A percentile compares a stretch with the other conserved stretches of the same genome.
Conservation (phyloP, 2,113 vertebrate species). For the Pluvialis apricaria region DNA sequence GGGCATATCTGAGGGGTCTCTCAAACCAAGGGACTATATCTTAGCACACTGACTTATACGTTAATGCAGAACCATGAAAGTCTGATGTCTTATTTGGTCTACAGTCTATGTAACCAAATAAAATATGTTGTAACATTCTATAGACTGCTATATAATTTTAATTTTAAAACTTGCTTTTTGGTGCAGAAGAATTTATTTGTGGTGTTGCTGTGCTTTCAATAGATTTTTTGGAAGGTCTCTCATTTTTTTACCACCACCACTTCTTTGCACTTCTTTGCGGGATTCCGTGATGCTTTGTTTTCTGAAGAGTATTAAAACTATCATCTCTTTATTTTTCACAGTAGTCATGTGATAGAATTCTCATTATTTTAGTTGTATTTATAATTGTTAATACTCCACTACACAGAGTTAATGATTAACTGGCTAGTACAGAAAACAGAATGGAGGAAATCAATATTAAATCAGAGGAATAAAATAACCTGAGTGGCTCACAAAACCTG, state of each 20-base stretch:
- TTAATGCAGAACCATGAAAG: background rate
- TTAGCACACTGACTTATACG: background rate
- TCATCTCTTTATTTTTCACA: background rate
- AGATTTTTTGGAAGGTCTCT: background rate
- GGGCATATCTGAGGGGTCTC: background rate
- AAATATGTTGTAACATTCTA: background rate
- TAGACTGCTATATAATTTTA: background rate
- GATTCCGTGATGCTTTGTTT: background rate
- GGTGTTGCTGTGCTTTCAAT: background rate
- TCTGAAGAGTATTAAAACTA: background rate
- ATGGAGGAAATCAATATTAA: constrained; percentile 14
- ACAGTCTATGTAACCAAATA: background rate
- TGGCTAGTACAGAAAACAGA: background rate
- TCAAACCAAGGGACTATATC: background rate
- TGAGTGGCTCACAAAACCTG: background rate
- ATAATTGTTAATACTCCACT: background rate
- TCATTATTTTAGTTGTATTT: background rate
- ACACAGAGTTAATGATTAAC: background rate
- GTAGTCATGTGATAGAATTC: background rate
- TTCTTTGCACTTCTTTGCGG: background rate
- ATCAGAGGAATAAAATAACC: background rate
- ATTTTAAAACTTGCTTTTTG: background rate
- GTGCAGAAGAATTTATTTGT: background rate
- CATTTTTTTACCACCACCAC: background rate
- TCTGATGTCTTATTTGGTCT: background rate